Conservation (phyloP, 2,797 vertebrate genomes). For the Oreonectes daqikongensis region DNA sequence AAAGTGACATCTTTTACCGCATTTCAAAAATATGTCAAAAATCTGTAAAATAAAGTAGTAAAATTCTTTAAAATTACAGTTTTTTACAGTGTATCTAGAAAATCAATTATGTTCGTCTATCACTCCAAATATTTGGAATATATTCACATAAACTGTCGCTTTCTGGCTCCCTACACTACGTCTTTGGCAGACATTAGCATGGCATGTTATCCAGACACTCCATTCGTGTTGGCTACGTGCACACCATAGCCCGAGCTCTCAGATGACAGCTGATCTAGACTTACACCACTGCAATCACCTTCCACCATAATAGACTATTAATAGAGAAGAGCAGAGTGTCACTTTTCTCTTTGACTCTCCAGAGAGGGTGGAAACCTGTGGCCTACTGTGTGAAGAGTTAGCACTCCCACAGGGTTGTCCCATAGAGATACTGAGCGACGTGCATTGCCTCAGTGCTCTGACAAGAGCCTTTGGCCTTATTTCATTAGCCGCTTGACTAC, state of each 20-base stretch:
- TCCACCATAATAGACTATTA: constrained; percentile 74
- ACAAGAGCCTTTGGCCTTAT: constrained; percentile 30
- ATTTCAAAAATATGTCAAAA: no score
- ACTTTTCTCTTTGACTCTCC: constrained; percentile 56
- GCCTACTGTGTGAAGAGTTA: background rate
- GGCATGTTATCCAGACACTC: constrained; percentile 21
- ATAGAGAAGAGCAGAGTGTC: constrained; percentile 61
- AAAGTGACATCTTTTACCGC: no score
- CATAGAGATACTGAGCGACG: background rate
- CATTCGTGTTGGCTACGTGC: constrained; percentile 37
- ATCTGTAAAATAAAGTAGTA: no score
- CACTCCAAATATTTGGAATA: constrained; percentile 19
- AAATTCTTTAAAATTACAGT: no score
- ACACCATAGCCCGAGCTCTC: constrained; percentile 60
- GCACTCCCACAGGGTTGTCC: constrained; percentile 5
- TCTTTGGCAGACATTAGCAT: constrained; percentile 8
- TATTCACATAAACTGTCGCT: constrained; percentile 19
- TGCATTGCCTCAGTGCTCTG: background rate
- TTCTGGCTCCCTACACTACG: background rate
- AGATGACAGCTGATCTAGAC: constrained; percentile 65
- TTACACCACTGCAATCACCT: constrained; percentile 68
- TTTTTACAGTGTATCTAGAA: no score
- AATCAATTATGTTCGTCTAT: no score
- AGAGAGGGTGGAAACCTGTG: background rate
- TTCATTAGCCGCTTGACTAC: constrained; percentile 9